phyloP scores from a whole-genome alignment of 2,113 vertebrate species.

The Pseudorectes ferrugineus region DNA sequence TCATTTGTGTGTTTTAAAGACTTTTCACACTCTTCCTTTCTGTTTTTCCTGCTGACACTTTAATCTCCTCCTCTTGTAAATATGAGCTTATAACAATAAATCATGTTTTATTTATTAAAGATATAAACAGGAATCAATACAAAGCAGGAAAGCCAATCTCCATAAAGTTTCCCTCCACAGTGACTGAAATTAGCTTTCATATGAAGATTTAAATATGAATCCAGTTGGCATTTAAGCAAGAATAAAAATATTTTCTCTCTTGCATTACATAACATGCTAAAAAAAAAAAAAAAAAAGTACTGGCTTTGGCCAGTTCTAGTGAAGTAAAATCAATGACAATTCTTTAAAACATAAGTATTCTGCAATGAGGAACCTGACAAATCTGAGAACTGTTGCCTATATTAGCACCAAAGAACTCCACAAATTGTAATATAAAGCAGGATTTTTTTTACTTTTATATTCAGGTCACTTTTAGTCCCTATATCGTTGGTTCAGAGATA shows the following conservation, averaged over 20 bases:
- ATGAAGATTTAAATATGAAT: background rate
- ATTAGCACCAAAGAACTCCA: background rate
- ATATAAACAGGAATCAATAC: constrained; percentile 13
- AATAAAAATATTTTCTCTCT: background rate
- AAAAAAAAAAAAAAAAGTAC: background rate
- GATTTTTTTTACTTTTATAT: background rate
- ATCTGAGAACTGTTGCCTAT: background rate
- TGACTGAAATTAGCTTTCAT: background rate
- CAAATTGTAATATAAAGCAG: background rate
- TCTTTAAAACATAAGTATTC: background rate
- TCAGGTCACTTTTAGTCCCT: background rate
- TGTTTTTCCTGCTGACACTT: background rate
- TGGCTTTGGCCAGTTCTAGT: background rate
- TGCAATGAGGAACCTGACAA: background rate
- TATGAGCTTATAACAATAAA: background rate
- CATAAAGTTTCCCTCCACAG: background rate
- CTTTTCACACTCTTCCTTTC: background rate
- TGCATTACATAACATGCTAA: background rate
- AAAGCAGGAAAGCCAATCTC: constrained; percentile 6
- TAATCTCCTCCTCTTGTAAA: background rate
- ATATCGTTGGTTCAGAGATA: background rate
- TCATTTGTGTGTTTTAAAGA: background rate
- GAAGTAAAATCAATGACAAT: background rate
- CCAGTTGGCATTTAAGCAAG: background rate
- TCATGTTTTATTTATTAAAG: constrained; percentile 10